These are phyloP conservation scores for Dryococelus australis DNA, from an alignment of 2,888 invertebrate species.

Conservation along the genomic window DNA sequence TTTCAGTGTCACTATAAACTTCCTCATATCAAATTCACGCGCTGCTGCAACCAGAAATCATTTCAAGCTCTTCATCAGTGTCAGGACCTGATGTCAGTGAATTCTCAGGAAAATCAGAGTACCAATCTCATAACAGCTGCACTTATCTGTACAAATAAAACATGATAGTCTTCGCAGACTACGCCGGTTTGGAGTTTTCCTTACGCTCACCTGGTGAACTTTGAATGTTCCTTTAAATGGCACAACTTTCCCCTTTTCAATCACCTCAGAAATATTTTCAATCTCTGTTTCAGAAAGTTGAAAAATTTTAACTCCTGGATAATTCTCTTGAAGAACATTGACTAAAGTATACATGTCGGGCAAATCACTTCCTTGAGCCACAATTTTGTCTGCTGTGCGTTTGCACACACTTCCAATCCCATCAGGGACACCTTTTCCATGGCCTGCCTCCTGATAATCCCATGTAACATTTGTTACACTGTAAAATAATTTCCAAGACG, in stretches of 20 bases:
- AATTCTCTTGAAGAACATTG: background rate
- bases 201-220: background rate
- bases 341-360: background rate
- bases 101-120: too few species aligned
- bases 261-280: background rate
- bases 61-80: background rate
- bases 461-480: conserved; percentile 20
- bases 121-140: background rate
- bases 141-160: conserved; percentile 6
- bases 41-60: background rate
- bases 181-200: background rate
- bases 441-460: background rate
- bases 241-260: conserved; percentile 23
- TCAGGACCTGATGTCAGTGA: background rate
- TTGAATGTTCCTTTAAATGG: background rate
- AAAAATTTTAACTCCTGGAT: background rate
- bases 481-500: background rate
- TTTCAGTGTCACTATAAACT: background rate
- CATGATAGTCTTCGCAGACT: background rate
- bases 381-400: background rate
- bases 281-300: background rate
- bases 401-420: background rate
- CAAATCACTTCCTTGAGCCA: background rate
- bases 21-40: background rate
- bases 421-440: background rate